Evolutionary conservation across 2,797 vertebrate species (phyloP), one percentile per base, ranked within the genome.

Genomic region (Nannoperca australis): DNA sequence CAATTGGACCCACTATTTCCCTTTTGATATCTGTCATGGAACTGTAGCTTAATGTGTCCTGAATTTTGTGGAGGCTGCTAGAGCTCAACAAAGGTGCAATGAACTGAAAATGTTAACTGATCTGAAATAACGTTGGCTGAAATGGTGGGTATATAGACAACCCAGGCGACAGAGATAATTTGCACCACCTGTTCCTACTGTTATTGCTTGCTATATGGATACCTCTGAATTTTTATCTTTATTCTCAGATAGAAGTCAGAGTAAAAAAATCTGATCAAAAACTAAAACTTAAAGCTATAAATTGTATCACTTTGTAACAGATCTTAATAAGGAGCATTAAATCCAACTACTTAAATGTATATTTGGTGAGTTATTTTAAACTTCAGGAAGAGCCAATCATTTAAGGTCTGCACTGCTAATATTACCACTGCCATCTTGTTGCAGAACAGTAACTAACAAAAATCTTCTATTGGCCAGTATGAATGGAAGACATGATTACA

Each of bases 341-440:
- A 40, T 40, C 7, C 20, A 54, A 54, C 27, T 54, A 17, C 49
- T 22, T 45, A 44, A 55, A 54, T 42, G 8, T 50, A 22, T 32
- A 59, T n/a, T n/a, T 65, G 47, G 51, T 18, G 42, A 65, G 18
- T 14, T 15, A 44, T 20, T 36, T 45, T 68, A 53, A 42, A 67
- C 47, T 9, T 58, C 32, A 24, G 58, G 34, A 20, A 32, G 36
- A 60, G 20, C n/a, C 64, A 51, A 34, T 53, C n/a, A 51, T 38
- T 53, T 27, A 12, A 53, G 34, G 34, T 27, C 15, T 18, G 34
- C 49, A 24, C 63, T 51, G n/a, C 14, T 42, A 4, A 51, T 17
- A 47, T 38, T n/a, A 27, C 11, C 56, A 20, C n/a, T n/a, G 17
- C 45, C 22, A 42, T 61, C 45, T 32, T 12, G 11, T 61, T n/a